Evolutionary conservation across 2,113 vertebrate species (phyloP).

Genomic region (human): GRCh38 chr11:91647001-91647500

Average conservation of each 20-base stretch:
- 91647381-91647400: not conserved
- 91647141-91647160: not conserved
- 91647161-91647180: not conserved
- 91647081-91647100: not conserved
- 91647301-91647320: not conserved
- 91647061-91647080: not conserved
- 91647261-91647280: not conserved
- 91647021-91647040: not conserved
- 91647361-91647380: not conserved
- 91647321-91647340: not conserved
- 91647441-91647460: not conserved
- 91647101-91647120: not conserved
- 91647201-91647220: not conserved
- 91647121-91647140: not conserved
- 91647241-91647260: not conserved
- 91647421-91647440: not conserved
- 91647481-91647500: not conserved
- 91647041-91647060: not conserved
- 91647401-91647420: not conserved
- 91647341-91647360: constrained; percentile 12
- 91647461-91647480: not conserved
- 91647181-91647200: not conserved
- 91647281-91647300: not conserved
- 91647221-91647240: not conserved
- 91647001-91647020: not conserved